Percentiles rank a stretch among this genome's conserved stretches.
These are phyloP conservation scores for Epizoanthus scotinus DNA, from an alignment of 92 coral and sea anemone genomes.

Conservation along the genomic window DNA sequence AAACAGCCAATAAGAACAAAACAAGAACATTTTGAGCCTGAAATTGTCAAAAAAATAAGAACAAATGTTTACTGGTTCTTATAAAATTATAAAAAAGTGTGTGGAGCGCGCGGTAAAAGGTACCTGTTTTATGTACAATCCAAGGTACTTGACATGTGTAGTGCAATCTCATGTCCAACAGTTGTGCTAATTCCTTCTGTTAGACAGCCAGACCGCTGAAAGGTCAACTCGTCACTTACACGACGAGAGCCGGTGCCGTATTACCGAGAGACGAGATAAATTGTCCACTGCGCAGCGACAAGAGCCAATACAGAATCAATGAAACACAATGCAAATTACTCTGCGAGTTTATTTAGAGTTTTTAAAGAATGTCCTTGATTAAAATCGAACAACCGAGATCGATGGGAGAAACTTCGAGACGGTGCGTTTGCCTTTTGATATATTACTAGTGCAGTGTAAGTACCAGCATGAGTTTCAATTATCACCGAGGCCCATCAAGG, in stretches of 20 bases:
- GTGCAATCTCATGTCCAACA: background rate
- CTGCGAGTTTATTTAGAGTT: background rate
- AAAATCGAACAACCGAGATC: background rate
- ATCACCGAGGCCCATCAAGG: conserved; percentile 19
- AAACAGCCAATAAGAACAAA: too few relatives aligned
- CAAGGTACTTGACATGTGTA: background rate
- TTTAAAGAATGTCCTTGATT: background rate
- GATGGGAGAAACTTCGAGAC: background rate
- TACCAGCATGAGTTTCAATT: conserved; percentile 1
- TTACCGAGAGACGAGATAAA: background rate
- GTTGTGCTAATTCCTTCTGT: background rate
- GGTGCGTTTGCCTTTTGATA: too few relatives aligned
- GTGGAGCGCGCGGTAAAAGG: too few relatives aligned
- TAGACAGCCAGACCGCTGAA: conserved; percentile 1
- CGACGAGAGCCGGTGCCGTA: background rate
- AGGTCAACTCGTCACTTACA: conserved; percentile 17
- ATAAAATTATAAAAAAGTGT: too few relatives aligned
- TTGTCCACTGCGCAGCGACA: too few relatives aligned
- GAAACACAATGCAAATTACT: background rate
- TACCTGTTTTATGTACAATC: background rate
- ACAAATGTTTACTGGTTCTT: too few relatives aligned
- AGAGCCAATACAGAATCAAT: background rate
- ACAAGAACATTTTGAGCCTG: too few relatives aligned
- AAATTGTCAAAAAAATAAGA: too few relatives aligned
- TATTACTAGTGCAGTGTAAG: too few relatives aligned